Conservation (phyloP, 2,888 invertebrate species). For the Lordiphosa andalusiaca region DNA sequence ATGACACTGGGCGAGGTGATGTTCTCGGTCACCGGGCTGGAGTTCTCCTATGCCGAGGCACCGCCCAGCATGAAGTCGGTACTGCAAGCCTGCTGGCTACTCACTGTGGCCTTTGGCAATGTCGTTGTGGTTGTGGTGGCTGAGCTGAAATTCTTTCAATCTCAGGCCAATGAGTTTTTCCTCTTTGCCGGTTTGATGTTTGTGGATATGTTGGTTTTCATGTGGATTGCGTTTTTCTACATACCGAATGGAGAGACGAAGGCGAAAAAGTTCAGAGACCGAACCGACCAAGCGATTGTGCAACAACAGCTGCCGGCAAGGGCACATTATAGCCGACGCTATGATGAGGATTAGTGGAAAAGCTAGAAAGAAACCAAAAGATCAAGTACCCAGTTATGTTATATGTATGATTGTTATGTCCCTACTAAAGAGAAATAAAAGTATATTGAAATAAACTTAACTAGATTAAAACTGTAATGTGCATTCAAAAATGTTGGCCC, state of each 20-base stretch:
- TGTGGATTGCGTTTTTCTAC: conserved; percentile 89
- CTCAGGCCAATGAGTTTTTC: conserved; percentile 92
- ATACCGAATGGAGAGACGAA: conserved; percentile 77
- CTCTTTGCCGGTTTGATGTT: conserved; percentile 93
- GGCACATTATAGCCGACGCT: too few relatives aligned
- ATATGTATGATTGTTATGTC: too few relatives aligned
- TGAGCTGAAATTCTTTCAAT: conserved; percentile 87
- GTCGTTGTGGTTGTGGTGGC: conserved; percentile 94
- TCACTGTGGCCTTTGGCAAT: conserved; percentile 96
- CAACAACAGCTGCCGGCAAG: background rate
- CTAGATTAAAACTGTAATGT: too few relatives aligned
- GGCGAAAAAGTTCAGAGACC: conserved; percentile 2
- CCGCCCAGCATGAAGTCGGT: conserved; percentile 94
- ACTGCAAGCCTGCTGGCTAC: conserved; percentile 92
- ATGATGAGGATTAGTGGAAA: too few relatives aligned
- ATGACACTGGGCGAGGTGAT: conserved; percentile 84
- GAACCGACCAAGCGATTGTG: background rate
- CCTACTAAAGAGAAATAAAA: too few relatives aligned
- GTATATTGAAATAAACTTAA: too few relatives aligned
- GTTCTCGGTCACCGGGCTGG: conserved; percentile 86
- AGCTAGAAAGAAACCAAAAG: too few relatives aligned
- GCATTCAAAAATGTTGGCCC: too few relatives aligned
- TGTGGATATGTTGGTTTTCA: conserved; percentile 90
- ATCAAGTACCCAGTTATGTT: too few relatives aligned
- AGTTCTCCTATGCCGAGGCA: conserved; percentile 86